Base-by-base conservation (phyloP, 2,888 invertebrate genomes). In the Chalcosyrphus nemorum region DNA sequence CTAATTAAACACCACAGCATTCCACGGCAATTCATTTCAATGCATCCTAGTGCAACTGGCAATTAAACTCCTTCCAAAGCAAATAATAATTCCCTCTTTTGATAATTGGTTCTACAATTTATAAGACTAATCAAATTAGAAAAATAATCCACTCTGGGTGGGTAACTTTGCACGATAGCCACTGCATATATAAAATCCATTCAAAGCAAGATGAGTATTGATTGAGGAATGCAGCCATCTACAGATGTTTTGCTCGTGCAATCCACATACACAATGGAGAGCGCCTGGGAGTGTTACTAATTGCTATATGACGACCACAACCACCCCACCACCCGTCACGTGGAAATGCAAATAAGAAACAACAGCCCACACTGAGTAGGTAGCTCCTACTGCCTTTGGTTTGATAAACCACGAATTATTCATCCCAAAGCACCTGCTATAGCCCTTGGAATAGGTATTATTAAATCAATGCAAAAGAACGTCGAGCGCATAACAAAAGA, bases 261-360 rank as follows among this genome's bases (percentile, higher is more conserved):
- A 63, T 24, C 21, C 45, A 52, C 32, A 63, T 63, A 45, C 24
- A 41, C 27, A 56, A 56, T 45, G 52, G 41, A 35, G 13, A n/a
- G 43, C 0, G 9, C 3, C 6, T 24, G 63, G 15, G 32, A 45
- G 19, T 71, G 61, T 32, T 61, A 32, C n/a, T 47, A 21, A 41
- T 38, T 56, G 56, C 24, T 56, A 27, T 11, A 65, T 35, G 74
- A 56, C n/a, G n/a, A n/a, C n/a, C n/a, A n/a, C n/a, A n/a, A n/a
- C n/a, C n/a, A n/a, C n/a, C n/a, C 38, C 47, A 45, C 13, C 6
- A 56, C 19, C 35, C 11, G 35, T 75, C 56, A 29, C 17, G 32
- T 57, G 47, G 6, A 75, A 72, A 61, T 61, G 38, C 52, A 72
- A 72, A 72, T 50, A 27, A 61, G 4, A 52, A 21, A 6, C 38